phyloP scores from a whole-genome alignment of 2,888 invertebrate genomes.

The Chalcosyrphus nemorum region DNA sequence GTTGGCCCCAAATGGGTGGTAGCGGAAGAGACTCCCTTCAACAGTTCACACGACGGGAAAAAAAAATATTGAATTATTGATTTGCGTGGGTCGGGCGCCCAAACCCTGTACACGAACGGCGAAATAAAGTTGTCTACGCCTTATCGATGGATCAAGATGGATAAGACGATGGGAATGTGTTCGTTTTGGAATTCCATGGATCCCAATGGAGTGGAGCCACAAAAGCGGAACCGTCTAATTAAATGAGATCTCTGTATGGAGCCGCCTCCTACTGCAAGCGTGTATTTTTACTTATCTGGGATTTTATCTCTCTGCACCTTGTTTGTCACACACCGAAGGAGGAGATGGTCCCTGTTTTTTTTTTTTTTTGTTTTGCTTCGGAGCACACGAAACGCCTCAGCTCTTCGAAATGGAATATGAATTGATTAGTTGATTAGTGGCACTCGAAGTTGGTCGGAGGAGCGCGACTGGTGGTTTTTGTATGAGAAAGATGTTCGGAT shows the following conservation, averaged over 20 bases:
- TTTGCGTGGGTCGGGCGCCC: conserved; percentile 45
- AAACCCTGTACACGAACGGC: conserved; percentile 15
- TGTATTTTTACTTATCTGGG: conserved; percentile 33
- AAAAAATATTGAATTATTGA: conserved; percentile 59
- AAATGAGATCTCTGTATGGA: conserved; percentile 34
- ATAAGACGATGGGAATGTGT: conserved; percentile 12
- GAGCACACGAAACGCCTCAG: conserved; percentile 16
- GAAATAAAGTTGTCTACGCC: conserved; percentile 34
- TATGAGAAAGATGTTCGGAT: conserved; percentile 23
- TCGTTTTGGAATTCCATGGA: conserved; percentile 1
- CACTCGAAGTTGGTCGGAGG: conserved; percentile 9
- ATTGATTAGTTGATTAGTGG: conserved; percentile 65
- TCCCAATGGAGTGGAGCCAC: conserved; percentile 9
- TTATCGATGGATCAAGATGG: conserved; percentile 35
- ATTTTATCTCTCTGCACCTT: conserved; percentile 65
- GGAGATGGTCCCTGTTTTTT: conserved; percentile 23
- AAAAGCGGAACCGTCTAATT: conserved; percentile 63
- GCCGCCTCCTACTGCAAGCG: conserved; percentile 31
- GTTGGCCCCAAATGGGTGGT: conserved; percentile 28
- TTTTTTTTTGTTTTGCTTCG: conserved; percentile 10
- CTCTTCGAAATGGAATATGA: conserved; percentile 39
- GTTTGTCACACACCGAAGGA: conserved; percentile 59
- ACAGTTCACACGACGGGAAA: neutral
- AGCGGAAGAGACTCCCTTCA: neutral
- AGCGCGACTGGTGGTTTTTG: too few relatives aligned